Evolutionary conservation across 2,888 invertebrate genomes (phyloP).

Genomic region (Drosophila leonis): DNA sequence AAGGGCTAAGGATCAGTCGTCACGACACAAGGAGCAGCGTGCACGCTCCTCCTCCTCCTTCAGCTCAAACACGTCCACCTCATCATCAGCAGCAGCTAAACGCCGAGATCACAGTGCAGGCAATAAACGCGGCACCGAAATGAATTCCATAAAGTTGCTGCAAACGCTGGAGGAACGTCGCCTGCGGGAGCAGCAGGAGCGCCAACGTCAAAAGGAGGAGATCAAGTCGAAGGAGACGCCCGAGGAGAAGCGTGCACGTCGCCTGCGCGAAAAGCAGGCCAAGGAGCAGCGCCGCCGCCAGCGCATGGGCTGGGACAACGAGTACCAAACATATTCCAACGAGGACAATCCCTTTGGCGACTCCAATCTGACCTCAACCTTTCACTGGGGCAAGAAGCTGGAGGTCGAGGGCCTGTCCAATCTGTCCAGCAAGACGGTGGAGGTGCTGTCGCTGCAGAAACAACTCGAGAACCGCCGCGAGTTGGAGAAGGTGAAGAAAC

Average conservation of each 20-base stretch:
- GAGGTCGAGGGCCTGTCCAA: slow-evolving; percentile 95
- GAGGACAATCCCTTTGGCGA: slow-evolving; percentile 99
- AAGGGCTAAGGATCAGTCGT: slow-evolving; percentile 3
- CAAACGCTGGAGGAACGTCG: slow-evolving; percentile 91
- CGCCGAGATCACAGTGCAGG: not conserved
- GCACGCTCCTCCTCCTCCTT: slow-evolving; percentile 36
- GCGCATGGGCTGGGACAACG: slow-evolving; percentile 98
- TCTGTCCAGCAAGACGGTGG: slow-evolving; percentile 92
- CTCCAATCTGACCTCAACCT: slow-evolving; percentile 96
- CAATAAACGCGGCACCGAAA: slow-evolving; percentile 31
- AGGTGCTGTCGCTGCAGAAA: slow-evolving; percentile 92
- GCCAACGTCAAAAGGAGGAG: slow-evolving; percentile 89
- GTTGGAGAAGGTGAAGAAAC: slow-evolving; percentile 97
- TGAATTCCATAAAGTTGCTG: slow-evolving; percentile 87
- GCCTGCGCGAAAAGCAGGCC: slow-evolving; percentile 95
- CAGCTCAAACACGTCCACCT: not conserved
- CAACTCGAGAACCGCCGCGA: slow-evolving; percentile 96
- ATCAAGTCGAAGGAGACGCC: slow-evolving; percentile 97
- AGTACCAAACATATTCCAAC: slow-evolving; percentile 98
- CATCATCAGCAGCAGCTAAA: slow-evolving; percentile 20
- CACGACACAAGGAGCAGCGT: slow-evolving; percentile 27
- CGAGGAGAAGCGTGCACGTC: slow-evolving; percentile 94
- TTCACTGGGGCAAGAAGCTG: slow-evolving; percentile 98
- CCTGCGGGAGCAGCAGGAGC: slow-evolving; percentile 88
- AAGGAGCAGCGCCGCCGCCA: slow-evolving; percentile 95